Conservation (phyloP, 2,888 invertebrate species). For the Zaprionus lineosus region DNA sequence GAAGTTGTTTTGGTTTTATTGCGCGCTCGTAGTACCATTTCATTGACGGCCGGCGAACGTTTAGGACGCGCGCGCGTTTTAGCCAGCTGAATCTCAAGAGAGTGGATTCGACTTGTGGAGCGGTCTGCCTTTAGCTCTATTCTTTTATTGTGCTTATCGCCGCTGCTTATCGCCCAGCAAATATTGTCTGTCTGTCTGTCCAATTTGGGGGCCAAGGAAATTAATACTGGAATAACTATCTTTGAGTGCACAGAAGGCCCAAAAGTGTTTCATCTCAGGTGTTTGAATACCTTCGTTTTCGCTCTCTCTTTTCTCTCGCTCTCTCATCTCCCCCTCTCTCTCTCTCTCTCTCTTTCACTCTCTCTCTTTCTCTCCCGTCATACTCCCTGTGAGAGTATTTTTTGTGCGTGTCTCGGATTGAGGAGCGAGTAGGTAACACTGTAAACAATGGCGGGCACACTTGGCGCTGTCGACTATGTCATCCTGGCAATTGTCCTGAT, state of each 20-base stretch:
- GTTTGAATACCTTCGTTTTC: neutral
- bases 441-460: constrained; percentile 78
- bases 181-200: constrained; percentile 43
- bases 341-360: neutral
- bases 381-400: neutral
- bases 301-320: neutral
- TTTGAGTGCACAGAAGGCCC: neutral
- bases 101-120: constrained; percentile 7
- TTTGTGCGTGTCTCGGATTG: neutral
- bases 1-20: constrained; percentile 18
- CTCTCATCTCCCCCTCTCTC: no score
- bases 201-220: constrained; percentile 21
- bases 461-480: constrained; percentile 89
- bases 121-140: constrained; percentile 6
- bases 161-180: constrained; percentile 38
- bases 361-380: neutral
- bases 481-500: constrained; percentile 88
- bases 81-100: constrained; percentile 48
- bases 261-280: neutral
- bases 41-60: constrained; percentile 64
- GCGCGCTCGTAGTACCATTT: constrained; percentile 29
- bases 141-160: constrained; percentile 28
- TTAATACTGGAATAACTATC: constrained; percentile 6
- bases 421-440: constrained; percentile 2
- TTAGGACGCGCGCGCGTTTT: constrained; percentile 43